Evolutionary conservation across 1,140 invertebrate species (phyloP).

Genomic region (Asbolus verrucosus): DNA sequence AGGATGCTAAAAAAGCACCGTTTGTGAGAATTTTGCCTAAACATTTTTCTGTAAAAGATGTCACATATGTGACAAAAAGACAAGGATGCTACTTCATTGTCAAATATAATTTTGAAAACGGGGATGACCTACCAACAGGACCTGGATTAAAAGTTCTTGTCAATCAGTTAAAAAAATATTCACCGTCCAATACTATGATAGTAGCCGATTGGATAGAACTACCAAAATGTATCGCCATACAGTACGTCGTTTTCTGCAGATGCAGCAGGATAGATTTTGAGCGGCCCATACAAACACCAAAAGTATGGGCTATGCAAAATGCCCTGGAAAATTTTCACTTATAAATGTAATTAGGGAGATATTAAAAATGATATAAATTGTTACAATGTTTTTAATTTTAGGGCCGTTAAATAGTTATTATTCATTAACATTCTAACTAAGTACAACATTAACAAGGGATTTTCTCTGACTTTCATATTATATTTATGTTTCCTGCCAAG

Average conservation of each 20-base stretch:
- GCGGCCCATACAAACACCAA: constrained; percentile 17
- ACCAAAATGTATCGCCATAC: neutral
- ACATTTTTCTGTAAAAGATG: constrained; percentile 20
- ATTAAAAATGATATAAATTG: constrained; percentile 38
- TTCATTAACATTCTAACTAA: constrained; percentile 26
- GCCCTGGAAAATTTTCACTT: constrained; percentile 7
- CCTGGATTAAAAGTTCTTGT: constrained; percentile 14
- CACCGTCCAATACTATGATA: constrained; percentile 18
- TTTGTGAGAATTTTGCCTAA: constrained; percentile 15
- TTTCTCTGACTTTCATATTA: constrained; percentile 37
- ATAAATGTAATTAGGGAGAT: constrained; percentile 13
- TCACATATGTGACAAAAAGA: constrained; percentile 4
- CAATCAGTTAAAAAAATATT: constrained; percentile 18
- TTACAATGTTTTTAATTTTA: constrained; percentile 58
- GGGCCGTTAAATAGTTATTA: constrained; percentile 6
- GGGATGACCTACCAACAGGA: constrained; percentile 11
- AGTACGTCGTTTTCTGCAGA: constrained; percentile 13
- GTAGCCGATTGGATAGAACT: neutral
- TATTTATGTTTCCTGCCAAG: constrained; percentile 31
- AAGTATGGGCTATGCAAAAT: constrained; percentile 8
- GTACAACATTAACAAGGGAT: constrained; percentile 27
- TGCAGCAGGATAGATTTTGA: constrained; percentile 5
- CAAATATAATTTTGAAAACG: constrained; percentile 29
- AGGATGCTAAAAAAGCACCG: constrained; percentile 14
- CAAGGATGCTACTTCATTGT: constrained; percentile 21